Base-by-base conservation (phyloP, 2,797 vertebrate species). In the Eulemur coronatus region DNA sequence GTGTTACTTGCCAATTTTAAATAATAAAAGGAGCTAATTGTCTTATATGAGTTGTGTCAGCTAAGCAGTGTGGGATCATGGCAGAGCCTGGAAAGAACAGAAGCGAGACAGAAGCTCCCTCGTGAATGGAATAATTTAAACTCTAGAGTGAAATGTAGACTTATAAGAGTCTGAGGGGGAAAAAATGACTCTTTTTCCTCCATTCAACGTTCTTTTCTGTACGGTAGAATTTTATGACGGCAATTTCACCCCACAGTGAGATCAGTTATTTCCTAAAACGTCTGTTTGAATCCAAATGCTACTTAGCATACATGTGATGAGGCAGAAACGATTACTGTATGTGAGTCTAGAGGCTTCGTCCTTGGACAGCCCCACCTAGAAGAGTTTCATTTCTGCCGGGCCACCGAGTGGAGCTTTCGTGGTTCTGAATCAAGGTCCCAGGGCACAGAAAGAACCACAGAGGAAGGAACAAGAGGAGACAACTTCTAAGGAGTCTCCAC, bases 1-100 rank as follows among this genome's bases (percentile, higher is more conserved):
- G 75, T 33, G 11, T 9, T 26, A 33, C 67, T 52, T 87, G 65
- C 70, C 84, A 86, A 46, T 61, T 86, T 89, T 30, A 91, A 89
- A 61, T 89, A 89, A 61, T 86, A 50, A 92, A 94, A 96, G 57
- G 79, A 97, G 57, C 65, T 80, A 50, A 91, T 8, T 67, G 52
- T 93, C 73, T 91, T 69, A 2, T 5, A 33, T 9, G n/a, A 59
- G 38, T 18, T 84, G n/a, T 70, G 84, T 84, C 43, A 20, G 9
- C 75, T 15, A 41, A 91, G 55, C 41, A 48, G 15, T 59, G 82
- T 48, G 46, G 38, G n/a, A 59, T n/a, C 5, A 1, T 41, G 85
- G 85, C 78, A 89, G 89, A 92, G 81, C 7, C 80, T 57, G 28
- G 80, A 55, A 48, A 95, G 26, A 85, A 35, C 13, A 48, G 65